A percentile compares a stretch with the other conserved stretches of the same genome.
These are phyloP conservation scores for Sminthurinus signatus DNA, from an alignment of 1,140 invertebrate genomes.

Conservation along the genomic window DNA sequence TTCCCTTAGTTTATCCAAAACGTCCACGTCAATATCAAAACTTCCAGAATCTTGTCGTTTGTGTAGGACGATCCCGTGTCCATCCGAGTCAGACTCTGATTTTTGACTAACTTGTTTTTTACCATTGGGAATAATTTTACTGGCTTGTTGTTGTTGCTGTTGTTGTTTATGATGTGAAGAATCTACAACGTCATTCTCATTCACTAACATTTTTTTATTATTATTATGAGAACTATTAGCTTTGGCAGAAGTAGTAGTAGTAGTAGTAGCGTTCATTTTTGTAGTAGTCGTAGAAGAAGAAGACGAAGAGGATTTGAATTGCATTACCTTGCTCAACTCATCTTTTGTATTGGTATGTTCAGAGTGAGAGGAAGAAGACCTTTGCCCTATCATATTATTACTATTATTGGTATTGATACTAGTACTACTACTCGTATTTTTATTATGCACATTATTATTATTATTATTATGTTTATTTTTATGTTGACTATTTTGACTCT, in stretches of 20 bases:
- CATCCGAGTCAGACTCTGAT: slow-evolving; percentile 26
- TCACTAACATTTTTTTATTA: no score
- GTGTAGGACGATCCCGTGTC: slow-evolving; percentile 7
- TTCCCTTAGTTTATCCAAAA: not conserved
- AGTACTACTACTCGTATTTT: not conserved
- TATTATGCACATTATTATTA: not conserved
- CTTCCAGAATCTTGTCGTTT: slow-evolving; percentile 26
- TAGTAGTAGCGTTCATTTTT: not conserved
- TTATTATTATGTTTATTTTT: slow-evolving; percentile 19
- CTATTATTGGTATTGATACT: not conserved
- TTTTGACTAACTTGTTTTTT: not conserved
- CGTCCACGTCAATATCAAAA: slow-evolving; percentile 14
- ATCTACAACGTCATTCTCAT: no score
- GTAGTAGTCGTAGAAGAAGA: not conserved
- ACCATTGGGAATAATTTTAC: not conserved
- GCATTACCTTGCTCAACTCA: slow-evolving; percentile 6
- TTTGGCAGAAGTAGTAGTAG: not conserved
- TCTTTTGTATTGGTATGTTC: slow-evolving; percentile 11
- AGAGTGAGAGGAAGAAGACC: slow-evolving; percentile 15
- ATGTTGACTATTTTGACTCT: slow-evolving; percentile 4
- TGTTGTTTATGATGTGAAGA: not conserved
- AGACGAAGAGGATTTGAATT: not conserved
- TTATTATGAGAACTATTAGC: no score
- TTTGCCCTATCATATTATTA: slow-evolving; percentile 28
- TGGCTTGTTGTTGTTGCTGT: slow-evolving; percentile 8